Base-by-base conservation (phyloP, 2,888 invertebrate genomes). In the Apeira syringaria region DNA sequence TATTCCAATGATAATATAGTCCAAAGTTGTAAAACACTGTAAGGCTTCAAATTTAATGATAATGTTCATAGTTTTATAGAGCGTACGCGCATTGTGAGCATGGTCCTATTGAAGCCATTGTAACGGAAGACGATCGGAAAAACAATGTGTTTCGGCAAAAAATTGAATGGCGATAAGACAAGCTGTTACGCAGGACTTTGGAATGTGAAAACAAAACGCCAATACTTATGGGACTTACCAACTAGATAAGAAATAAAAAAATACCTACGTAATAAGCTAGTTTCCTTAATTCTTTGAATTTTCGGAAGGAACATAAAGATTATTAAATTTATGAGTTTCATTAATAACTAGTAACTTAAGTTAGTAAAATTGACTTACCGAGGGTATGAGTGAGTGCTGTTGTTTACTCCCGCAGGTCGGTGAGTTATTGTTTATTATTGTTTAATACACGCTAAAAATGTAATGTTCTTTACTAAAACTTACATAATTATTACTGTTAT, bases 71-170 rank as follows among this genome's bases (percentile, higher is more conserved):
- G 78, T 74, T 83, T 82, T 83, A 80, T 84, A 69, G 81, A 83
- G 77, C 84, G 82, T 81, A 84, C 74, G 77, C 80, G 76, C 79
- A 80, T 78, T 80, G 80, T 76, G 78, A 77, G 69, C 74, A 68
- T 74, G 79, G 76, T 67, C 65, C 79, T 74, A 80, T 83, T 81
- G 64, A 66, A 63, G 54, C 66, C 71, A 75, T 80, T 76, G 80
- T 83, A 68, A 68, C 63, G 65, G 64, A 70, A 74, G 69, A 68
- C 66, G 71, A 76, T 77, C 59, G 60, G 64, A 72, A 77, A 80
- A 75, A 80, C 76, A 72, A 76, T 69, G 59, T 54, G 47, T 50
- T 55, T 43, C 40, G 26, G 62, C 47, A 62, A 75, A 77, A 82
- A 76, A 71, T 52, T 32, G 35, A 55, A 62, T 53, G 48, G 47